Percentiles rank a stretch among this genome's conserved stretches.
Evolutionary conservation across 2,113 vertebrate genomes (phyloP).

Genomic region (Scalopus aquaticus): DNA sequence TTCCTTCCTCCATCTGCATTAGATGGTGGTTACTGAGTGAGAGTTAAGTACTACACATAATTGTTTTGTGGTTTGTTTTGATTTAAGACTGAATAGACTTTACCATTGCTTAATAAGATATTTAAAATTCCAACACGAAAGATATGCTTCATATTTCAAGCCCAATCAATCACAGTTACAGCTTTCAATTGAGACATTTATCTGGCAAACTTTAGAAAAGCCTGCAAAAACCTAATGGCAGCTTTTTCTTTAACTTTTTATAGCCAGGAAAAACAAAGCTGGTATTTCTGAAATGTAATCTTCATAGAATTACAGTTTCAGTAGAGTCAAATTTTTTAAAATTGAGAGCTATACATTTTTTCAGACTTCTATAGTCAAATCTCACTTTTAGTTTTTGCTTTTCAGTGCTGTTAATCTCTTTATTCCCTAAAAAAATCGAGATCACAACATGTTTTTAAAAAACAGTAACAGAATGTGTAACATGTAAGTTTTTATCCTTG

Average conservation of each 20-base stretch:
- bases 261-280: conserved; percentile 81
- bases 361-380: neutral
- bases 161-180: conserved; percentile 82
- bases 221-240: conserved; percentile 77
- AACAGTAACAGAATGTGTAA: neutral
- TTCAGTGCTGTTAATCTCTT: conserved; percentile 35
- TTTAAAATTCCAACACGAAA: conserved; percentile 85
- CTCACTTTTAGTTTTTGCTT: neutral
- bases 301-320: conserved; percentile 70
- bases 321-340: conserved; percentile 59
- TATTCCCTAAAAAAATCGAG: neutral
- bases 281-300: conserved; percentile 78
- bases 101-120: conserved; percentile 82
- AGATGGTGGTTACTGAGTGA: conserved; percentile 68
- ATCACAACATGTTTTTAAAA: neutral
- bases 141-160: conserved; percentile 83
- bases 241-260: conserved; percentile 66
- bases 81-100: conserved; percentile 79
- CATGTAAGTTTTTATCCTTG: neutral
- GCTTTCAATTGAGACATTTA: conserved; percentile 79
- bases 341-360: conserved; percentile 55
- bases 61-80: conserved; percentile 80
- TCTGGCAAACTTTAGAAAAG: conserved; percentile 80
- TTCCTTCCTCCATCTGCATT: neutral
- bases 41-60: conserved; percentile 59